A percentile compares a stretch with the other conserved stretches of the same genome.
These are phyloP conservation scores for Apus apus DNA, from an alignment of 2,113 vertebrate species.

Conservation along the genomic window DNA sequence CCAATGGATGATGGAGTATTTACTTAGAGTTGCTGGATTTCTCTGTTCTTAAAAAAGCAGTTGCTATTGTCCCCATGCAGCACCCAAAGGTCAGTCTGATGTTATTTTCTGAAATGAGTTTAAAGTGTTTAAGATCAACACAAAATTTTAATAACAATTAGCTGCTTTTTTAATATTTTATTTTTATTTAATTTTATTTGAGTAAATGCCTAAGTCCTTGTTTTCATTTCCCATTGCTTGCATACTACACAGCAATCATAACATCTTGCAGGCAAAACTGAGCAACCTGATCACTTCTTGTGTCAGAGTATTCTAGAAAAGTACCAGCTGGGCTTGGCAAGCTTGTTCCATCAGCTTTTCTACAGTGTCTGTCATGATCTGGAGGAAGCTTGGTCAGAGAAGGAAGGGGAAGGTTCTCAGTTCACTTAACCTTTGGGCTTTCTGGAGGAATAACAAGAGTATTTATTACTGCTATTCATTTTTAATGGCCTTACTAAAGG, in stretches of 20 bases:
- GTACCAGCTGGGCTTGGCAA: neutral
- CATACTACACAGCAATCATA: neutral
- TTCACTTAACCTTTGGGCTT: neutral
- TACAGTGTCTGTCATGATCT: neutral
- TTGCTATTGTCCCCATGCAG: neutral
- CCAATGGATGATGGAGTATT: neutral
- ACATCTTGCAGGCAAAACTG: neutral
- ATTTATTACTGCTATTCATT: constrained; percentile 27
- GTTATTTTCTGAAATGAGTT: neutral
- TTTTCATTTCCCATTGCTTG: neutral
- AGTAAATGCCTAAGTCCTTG: neutral
- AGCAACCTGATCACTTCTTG: neutral
- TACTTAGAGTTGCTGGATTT: neutral
- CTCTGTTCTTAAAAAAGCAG: neutral
- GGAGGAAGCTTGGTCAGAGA: neutral
- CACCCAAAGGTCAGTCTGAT: neutral
- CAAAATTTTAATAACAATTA: neutral
- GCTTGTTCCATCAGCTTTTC: neutral
- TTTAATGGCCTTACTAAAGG: constrained; percentile 22
- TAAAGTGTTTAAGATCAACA: neutral
- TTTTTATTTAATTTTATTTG: neutral
- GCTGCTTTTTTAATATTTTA: neutral
- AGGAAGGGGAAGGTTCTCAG: neutral
- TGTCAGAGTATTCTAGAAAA: neutral
- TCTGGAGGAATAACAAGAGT: neutral